Base-by-base conservation (phyloP, 1,140 invertebrate species). In the Mya arenaria region DNA sequence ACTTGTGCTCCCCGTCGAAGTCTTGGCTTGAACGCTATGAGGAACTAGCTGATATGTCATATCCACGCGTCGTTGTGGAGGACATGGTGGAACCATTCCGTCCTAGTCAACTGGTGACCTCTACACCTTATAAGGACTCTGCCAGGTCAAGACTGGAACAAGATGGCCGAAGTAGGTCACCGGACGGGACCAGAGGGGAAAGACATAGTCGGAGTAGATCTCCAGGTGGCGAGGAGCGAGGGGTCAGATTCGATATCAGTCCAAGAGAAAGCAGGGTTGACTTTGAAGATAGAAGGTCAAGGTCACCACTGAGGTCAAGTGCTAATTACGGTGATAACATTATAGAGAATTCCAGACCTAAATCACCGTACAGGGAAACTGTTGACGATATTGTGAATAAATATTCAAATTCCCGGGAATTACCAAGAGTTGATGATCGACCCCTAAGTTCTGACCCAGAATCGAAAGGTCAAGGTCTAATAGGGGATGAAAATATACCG, bases 21-120 rank as follows among this genome's bases (percentile, higher is more conserved):
- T 66, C 75, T 5, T 78, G 75, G 75, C 10, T 68, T 17, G 65
- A 78, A 56, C 44, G 75, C 0, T 78, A 78, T 37, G 75, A 78
- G 48, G 75, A 78, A 48, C 30, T 78, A 8, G 75, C 75, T 5
- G 63, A 78, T 25, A 55, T 60, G 23, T 37, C 75, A 25, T 78
- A 78, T 34, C 75, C 75, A 15, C 25, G 32, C 19, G 63, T 77
- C 15, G 62, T 78, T 32, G 63, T 78, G 10, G 75, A 78, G 44
- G 75, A 78, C 30, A 37, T 78, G 1, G 60, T 78, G 23, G 75
- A 78, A 56, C 75, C 75, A 36, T 68, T 37, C 23, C 28, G 75
- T 55, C 75, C 52, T 6, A 28, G 75, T 55, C 75, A 66, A 10
- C 44, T 58, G 25, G 17, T 68, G 28, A 56, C 73, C 39, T 75